Conservation (phyloP, 2,113 vertebrate genomes). For the Ivindomyrus marchei region DNA sequence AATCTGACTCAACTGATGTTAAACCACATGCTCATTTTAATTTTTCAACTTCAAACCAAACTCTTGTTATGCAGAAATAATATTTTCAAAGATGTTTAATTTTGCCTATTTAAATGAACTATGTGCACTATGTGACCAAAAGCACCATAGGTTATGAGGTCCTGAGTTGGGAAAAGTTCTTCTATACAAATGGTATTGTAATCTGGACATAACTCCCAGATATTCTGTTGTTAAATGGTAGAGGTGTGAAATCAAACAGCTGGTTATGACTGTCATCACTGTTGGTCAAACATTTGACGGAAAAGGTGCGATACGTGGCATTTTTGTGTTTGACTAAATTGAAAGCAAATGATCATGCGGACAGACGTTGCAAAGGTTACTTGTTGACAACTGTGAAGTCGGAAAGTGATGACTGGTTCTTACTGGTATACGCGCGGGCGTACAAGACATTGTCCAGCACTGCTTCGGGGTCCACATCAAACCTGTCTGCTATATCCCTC, state of each 20-base stretch:
- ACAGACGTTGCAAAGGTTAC: not conserved
- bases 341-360: not conserved
- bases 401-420: slow-evolving; percentile 32
- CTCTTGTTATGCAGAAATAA: not conserved
- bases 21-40: not conserved
- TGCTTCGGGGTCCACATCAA: slow-evolving; percentile 84
- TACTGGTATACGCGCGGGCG: slow-evolving; percentile 93
- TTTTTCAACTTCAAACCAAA: not conserved
- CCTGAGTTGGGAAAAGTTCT: not conserved
- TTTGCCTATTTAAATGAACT: not conserved
- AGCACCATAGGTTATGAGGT: not conserved
- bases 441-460: slow-evolving; percentile 96
- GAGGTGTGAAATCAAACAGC: not conserved
- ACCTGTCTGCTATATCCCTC: slow-evolving; percentile 87
- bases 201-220: not conserved
- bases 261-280: not conserved
- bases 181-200: not conserved
- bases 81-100: not conserved
- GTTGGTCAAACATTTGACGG: not conserved
- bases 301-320: not conserved
- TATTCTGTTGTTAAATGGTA: not conserved
- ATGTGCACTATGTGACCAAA: not conserved
- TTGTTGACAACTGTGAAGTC: not conserved
- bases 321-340: not conserved
- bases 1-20: not conserved